Evolutionary conservation across 1,140 invertebrate genomes (phyloP).

Genomic region (Mycetomoellerius zeteki): DNA sequence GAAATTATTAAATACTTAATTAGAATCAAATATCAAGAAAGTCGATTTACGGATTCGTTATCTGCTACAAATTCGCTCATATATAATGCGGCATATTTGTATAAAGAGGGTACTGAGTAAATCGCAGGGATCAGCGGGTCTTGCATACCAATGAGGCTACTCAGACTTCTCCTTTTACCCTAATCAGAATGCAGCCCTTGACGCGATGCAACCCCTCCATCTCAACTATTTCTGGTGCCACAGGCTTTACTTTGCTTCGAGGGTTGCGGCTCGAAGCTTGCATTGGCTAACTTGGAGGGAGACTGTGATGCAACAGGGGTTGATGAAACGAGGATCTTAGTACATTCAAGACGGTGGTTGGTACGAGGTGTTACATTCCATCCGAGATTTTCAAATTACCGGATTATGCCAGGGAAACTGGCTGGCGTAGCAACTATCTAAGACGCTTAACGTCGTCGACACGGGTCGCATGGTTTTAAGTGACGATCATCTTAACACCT

Average conservation of each 20-base stretch:
- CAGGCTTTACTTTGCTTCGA: constrained; percentile 38
- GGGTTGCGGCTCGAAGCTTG: constrained; percentile 37
- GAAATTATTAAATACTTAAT: constrained; percentile 8
- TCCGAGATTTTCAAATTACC: constrained; percentile 82
- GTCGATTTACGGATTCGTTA: neutral
- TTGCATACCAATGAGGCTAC: constrained; percentile 53
- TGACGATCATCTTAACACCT: constrained; percentile 75
- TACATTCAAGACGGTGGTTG: constrained; percentile 46
- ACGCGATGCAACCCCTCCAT: constrained; percentile 37
- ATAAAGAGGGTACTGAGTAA: constrained; percentile 48
- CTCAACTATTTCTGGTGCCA: constrained; percentile 8
- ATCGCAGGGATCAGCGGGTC: neutral
- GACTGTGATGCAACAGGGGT: constrained; percentile 29
- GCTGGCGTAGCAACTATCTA: constrained; percentile 78
- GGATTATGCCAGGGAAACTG: constrained; percentile 81
- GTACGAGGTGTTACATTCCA: constrained; percentile 73
- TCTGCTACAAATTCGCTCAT: neutral
- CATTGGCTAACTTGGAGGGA: constrained; percentile 28
- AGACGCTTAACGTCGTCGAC: constrained; percentile 78
- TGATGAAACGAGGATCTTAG: constrained; percentile 48
- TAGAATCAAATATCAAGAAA: neutral
- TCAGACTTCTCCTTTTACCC: constrained; percentile 46
- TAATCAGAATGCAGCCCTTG: constrained; percentile 61
- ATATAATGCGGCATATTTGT: constrained; percentile 47
- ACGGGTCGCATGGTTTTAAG: constrained; percentile 79